Evolutionary conservation across 1,140 invertebrate genomes (phyloP).

Genomic region (Drosophila varians): DNA sequence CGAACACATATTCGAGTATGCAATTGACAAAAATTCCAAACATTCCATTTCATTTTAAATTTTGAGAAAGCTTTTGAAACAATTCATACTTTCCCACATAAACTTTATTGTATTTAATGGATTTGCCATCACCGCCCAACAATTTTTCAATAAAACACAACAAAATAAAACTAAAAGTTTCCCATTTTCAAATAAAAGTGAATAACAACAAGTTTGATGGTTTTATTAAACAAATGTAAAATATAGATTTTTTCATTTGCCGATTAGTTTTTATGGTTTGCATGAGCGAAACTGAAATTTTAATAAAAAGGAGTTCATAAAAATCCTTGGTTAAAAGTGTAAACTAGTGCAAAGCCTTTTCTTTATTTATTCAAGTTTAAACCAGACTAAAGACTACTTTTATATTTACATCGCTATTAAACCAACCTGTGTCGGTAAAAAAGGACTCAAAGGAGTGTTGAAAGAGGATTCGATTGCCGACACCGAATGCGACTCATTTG

Average conservation of each 20-base stretch:
- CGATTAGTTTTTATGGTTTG: no score
- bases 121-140: no score
- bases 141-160: no score
- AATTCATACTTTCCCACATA: background rate
- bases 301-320: no score
- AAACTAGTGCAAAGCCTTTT: background rate
- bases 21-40: background rate
- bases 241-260: no score
- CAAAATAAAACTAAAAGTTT: background rate
- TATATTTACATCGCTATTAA: background rate
- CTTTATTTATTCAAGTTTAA: background rate
- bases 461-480: slow-evolving; percentile 52
- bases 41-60: background rate
- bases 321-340: background rate
- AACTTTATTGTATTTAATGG: no score
- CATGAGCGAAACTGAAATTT: no score
- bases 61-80: background rate
- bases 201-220: background rate
- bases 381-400: background rate
- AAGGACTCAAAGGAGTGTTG: slow-evolving; percentile 25
- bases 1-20: background rate
- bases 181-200: background rate
- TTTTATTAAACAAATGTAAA: no score
- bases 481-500: slow-evolving; percentile 51
- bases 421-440: background rate